Evolutionary conservation across 2,888 invertebrate species (phyloP).

Genomic region (Cyaniris semiargus): DNA sequence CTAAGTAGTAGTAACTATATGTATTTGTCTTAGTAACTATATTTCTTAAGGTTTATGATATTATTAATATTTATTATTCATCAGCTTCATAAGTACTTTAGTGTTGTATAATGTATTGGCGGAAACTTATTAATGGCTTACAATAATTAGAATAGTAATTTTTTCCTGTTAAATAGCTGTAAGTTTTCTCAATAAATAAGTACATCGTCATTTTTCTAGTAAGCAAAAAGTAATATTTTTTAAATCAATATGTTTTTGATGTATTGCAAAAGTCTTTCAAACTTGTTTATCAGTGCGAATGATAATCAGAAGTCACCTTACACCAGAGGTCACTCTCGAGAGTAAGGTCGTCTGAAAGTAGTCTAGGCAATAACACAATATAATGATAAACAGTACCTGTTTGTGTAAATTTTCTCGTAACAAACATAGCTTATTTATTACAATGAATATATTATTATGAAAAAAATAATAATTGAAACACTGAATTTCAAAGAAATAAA

Average conservation of each 20-base stretch:
- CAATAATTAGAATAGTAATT: too few relatives aligned
- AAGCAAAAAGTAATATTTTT: not conserved
- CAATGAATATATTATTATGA: not conserved
- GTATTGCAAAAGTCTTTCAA: not conserved
- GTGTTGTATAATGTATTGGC: too few relatives aligned
- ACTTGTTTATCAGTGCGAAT: conserved; percentile 16
- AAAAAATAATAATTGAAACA: not conserved
- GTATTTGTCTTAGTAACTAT: too few relatives aligned
- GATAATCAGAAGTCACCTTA: conserved; percentile 28
- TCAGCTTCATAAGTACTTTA: too few relatives aligned
- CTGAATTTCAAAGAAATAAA: not conserved
- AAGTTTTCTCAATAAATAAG: too few relatives aligned
- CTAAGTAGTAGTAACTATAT: too few relatives aligned
- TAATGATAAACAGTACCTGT: conserved; percentile 1
- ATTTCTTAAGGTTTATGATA: too few relatives aligned
- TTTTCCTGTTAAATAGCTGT: too few relatives aligned
- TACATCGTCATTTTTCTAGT: not conserved
- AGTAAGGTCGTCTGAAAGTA: conserved; percentile 22
- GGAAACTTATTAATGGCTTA: too few relatives aligned
- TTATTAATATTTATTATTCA: too few relatives aligned
- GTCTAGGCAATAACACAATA: conserved; percentile 9
- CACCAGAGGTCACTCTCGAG: conserved; percentile 6
- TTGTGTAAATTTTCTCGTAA: not conserved
- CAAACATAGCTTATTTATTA: not conserved
- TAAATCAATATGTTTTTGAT: conserved; percentile 5